These are phyloP conservation scores for Capromys pilorides DNA, from an alignment of 2,797 vertebrate species.

Conservation along the genomic window DNA sequence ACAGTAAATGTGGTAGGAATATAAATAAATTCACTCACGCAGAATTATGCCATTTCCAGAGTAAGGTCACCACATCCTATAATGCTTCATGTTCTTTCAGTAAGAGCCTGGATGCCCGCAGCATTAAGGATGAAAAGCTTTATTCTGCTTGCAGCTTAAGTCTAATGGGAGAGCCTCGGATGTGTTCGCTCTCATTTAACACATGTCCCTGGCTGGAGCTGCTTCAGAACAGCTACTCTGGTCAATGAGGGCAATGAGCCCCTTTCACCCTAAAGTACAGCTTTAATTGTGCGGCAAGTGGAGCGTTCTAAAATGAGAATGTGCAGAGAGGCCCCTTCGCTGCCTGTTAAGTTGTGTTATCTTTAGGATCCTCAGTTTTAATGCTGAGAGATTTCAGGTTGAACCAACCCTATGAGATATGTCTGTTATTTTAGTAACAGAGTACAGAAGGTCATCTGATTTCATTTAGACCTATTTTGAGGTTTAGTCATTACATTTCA, in stretches of 20 bases:
- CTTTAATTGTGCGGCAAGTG: neutral
- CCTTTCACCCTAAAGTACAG: neutral
- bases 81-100: neutral
- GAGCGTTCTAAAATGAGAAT: constrained; percentile 1
- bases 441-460: neutral
- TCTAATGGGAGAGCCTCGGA: neutral
- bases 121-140: neutral
- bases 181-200: neutral
- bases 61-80: neutral
- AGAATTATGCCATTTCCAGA: neutral
- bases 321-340: neutral
- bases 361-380: constrained; percentile 6
- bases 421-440: constrained; percentile 53
- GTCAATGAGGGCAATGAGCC: neutral
- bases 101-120: neutral
- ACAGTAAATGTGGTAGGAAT: neutral
- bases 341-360: neutral
- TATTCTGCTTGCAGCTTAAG: neutral
- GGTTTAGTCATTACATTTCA: constrained; percentile 57
- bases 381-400: constrained; percentile 50
- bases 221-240: neutral
- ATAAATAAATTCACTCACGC: neutral
- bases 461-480: constrained; percentile 49
- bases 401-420: constrained; percentile 38
- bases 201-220: neutral